Evolutionary conservation across 2,888 invertebrate species (phyloP).

Genomic region (Disparrhopalites patrizii): DNA sequence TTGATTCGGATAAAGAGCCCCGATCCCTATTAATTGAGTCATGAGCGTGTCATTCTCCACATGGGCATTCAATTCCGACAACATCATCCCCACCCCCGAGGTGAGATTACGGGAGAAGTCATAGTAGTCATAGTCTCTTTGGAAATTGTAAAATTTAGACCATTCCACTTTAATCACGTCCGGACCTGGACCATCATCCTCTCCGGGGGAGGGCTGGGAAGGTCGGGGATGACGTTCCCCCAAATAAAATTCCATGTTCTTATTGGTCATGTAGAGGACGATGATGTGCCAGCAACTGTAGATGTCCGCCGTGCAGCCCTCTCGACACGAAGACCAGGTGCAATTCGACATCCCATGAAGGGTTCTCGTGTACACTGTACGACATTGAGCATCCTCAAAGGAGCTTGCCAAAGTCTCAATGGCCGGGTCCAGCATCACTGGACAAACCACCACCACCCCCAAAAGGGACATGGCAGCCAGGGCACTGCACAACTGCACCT

Average conservation of each 20-base stretch:
- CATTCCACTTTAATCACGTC: background rate
- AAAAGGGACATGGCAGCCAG: constrained; percentile 48
- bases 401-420: constrained; percentile 48
- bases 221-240: background rate
- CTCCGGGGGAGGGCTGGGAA: too few species aligned
- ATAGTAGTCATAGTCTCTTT: background rate
- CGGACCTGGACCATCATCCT: background rate
- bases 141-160: background rate
- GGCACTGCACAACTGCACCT: constrained; percentile 49
- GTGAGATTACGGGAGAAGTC: constrained; percentile 1
- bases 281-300: constrained; percentile 49
- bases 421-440: constrained; percentile 49
- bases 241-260: background rate
- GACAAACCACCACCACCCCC: constrained; percentile 48
- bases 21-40: constrained; percentile 28
- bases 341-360: constrained; percentile 49
- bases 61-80: constrained; percentile 3
- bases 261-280: constrained; percentile 44
- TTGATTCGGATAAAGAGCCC: constrained; percentile 45
- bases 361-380: constrained; percentile 43
- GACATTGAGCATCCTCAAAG: constrained; percentile 46
- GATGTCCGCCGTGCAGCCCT: constrained; percentile 50
- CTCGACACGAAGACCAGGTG: constrained; percentile 51
- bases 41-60: constrained; percentile 6
- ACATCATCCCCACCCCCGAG: constrained; percentile 7